Percentiles rank a stretch among this genome's conserved stretches.
These are phyloP conservation scores for Phaethon lepturus DNA, from an alignment of 2,113 vertebrate species.

Conservation along the genomic window DNA sequence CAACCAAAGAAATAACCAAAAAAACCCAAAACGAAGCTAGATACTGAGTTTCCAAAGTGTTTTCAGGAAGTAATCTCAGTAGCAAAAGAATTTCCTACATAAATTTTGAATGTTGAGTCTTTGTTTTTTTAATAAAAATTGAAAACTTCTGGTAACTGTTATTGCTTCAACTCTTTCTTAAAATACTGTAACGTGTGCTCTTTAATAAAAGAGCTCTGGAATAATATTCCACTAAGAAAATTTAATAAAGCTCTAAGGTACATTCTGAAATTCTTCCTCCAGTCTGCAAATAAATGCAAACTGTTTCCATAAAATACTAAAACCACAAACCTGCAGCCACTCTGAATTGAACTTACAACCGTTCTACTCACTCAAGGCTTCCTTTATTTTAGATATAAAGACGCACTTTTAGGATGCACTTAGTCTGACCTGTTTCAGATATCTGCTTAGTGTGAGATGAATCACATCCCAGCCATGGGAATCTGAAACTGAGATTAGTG, in stretches of 20 bases:
- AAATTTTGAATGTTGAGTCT: not conserved
- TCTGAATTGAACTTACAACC: not conserved
- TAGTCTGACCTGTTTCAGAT: not conserved
- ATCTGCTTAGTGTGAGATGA: not conserved
- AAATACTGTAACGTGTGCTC: not conserved
- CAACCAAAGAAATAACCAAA: accelerated
- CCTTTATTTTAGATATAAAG: not conserved
- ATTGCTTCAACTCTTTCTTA: not conserved
- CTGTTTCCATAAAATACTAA: not conserved
- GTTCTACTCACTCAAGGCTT: not conserved
- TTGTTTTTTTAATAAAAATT: not conserved
- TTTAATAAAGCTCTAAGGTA: slow-evolving; percentile 29
- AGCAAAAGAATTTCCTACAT: not conserved
- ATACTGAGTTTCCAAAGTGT: not conserved
- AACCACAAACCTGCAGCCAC: not conserved
- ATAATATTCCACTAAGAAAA: slow-evolving; percentile 36
- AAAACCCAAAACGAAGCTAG: not conserved
- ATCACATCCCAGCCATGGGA: not conserved
- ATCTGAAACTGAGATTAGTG: not conserved
- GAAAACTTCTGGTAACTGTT: not conserved
- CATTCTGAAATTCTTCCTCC: slow-evolving; percentile 4
- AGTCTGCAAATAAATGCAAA: not conserved
- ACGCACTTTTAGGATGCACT: not conserved
- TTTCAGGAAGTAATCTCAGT: not conserved
- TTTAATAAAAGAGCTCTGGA: slow-evolving; percentile 22